Evolutionary conservation across 2,797 vertebrate genomes (phyloP).

Genomic region (Ctenosaura bakeri): DNA sequence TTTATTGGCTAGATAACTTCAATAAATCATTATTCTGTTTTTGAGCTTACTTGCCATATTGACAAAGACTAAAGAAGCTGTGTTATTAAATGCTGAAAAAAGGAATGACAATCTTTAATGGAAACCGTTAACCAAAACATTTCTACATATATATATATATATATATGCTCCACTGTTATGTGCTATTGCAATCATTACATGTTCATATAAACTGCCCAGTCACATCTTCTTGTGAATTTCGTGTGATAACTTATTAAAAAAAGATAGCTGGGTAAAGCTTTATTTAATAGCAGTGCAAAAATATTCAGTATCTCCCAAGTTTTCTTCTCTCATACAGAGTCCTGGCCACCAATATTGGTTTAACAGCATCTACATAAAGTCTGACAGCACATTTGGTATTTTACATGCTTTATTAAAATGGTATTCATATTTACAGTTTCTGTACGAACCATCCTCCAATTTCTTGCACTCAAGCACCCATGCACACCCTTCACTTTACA

Average conservation of each 20-base stretch:
- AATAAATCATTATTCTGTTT: conserved; percentile 34
- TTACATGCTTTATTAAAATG: conserved; percentile 99
- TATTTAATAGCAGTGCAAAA: conserved; percentile 19
- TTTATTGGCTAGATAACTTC: conserved; percentile 9
- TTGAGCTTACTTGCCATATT: conserved; percentile 24
- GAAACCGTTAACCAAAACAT: conserved; percentile 29
- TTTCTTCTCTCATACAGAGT: conserved; percentile 45
- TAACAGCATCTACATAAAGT: conserved; percentile 86
- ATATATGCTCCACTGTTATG: background rate
- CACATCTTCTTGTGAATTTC: conserved; percentile 49
- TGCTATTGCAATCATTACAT: conserved; percentile 10
- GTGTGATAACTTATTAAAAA: conserved; percentile 47
- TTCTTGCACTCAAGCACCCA: conserved; percentile 81
- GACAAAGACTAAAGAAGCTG: conserved; percentile 27
- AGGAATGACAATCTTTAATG: background rate
- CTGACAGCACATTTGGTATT: conserved; percentile 88
- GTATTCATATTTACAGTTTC: conserved; percentile 95
- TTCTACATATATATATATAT: conserved; percentile 12
- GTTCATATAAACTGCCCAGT: conserved; percentile 70
- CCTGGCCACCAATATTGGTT: conserved; percentile 48
- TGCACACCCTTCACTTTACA: conserved; percentile 69
- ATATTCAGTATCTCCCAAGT: conserved; percentile 37
- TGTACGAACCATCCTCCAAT: conserved; percentile 82
- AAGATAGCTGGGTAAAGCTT: conserved; percentile 46
- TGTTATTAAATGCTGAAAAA: conserved; percentile 27